Base-by-base conservation (phyloP, 1,140 invertebrate species). In the Drosophila ambigua region DNA sequence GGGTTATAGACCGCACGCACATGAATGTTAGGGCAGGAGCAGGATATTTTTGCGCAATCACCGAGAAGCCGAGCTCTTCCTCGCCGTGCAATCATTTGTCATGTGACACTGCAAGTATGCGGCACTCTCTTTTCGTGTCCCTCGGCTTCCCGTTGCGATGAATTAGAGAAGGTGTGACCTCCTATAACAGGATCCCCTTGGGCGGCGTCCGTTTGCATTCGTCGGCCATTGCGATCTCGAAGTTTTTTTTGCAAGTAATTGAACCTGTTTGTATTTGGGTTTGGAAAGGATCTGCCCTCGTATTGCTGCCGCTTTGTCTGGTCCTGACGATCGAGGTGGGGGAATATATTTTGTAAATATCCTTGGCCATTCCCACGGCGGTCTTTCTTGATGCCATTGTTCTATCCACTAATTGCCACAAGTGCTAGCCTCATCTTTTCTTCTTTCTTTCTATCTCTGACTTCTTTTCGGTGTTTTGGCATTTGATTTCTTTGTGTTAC, bases 41-140 rank as follows among this genome's bases (percentile, higher is more conserved):
- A 79, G 76, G 49, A 76, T 71, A 88, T 88, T 87, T 90, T 90
- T 90, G 87, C 87, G 87, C 87, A 90, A 90, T 87, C 87, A 90
- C 67, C 44, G 44, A 64, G 60, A 31, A 44, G 60, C 50, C 55
- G 54, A n/a, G 61, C 26, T 55, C 46, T 52, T 43, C 52, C 58
- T 64, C 26, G 41, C 44, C 41, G 20, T 28, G 50, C 35, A 69
- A 72, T 87, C 79, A 88, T 88, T 88, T 88, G 83, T 88, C 83
- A 79, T 87, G 68, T 88, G 82, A 88, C 82, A 82, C 71, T 82
- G 79, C 79, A 82, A 55, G 63, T 62, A 82, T 72, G 62, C 54
- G 43, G 24, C 49, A 44, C 54, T 20, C 1, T 46, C 9, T 49
- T 46, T 55, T 16, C 8, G 3, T 39, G 35, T 55, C 31, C 23